phyloP scores from a whole-genome alignment of 2,888 invertebrate genomes.

The Cenopis cana region DNA sequence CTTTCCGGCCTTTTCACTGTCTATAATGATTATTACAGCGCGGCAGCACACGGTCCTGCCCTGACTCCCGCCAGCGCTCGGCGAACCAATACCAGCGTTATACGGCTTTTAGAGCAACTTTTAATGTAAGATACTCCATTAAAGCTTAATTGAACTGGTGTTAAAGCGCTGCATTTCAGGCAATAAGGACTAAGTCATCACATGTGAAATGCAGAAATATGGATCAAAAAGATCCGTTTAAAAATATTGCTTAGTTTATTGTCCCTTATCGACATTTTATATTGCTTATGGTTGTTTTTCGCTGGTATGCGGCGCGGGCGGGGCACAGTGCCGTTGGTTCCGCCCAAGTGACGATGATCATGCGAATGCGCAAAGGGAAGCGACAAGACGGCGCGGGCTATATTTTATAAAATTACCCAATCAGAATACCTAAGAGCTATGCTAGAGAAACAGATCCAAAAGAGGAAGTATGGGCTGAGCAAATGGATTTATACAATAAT shows the following conservation, averaged over 20 bases:
- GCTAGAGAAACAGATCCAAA: conserved; percentile 79
- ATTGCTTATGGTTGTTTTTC: conserved; percentile 36
- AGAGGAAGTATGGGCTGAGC: conserved; percentile 80
- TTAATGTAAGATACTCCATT: conserved; percentile 24
- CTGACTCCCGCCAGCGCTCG: conserved; percentile 26
- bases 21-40: conserved; percentile 68
- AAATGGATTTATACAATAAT: conserved; percentile 71
- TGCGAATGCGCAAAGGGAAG: conserved; percentile 57
- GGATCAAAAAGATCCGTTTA: conserved; percentile 41
- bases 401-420: conserved; percentile 71
- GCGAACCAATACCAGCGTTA: conserved; percentile 18
- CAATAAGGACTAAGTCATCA: conserved; percentile 42
- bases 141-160: conserved; percentile 32
- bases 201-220: conserved; percentile 42
- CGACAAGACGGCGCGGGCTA: conserved; percentile 59
- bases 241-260: conserved; percentile 46
- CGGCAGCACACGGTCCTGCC: conserved; percentile 29
- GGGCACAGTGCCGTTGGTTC: conserved; percentile 51
- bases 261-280: conserved; percentile 42
- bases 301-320: conserved; percentile 28
- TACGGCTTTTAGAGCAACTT: conserved; percentile 21
- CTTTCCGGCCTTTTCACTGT: conserved; percentile 75
- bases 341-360: conserved; percentile 68
- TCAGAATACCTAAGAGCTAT: conserved; percentile 67
- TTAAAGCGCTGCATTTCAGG: conserved; percentile 42